phyloP scores from a whole-genome alignment of 2,113 vertebrate genomes.

The Cynoglossus semilaevis region DNA sequence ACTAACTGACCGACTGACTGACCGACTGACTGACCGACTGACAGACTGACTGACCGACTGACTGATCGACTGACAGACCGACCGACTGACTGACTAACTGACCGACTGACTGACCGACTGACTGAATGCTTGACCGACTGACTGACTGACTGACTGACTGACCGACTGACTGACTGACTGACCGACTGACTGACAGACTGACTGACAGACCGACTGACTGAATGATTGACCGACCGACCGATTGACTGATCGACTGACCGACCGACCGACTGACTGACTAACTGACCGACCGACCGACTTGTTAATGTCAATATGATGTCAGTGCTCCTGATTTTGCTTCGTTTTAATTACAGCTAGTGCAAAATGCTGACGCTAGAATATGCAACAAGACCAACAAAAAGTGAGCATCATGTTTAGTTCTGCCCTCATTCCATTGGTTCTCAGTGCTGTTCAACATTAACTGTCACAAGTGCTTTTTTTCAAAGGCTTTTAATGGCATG shows the following conservation, averaged over 20 bases:
- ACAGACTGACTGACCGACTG: slow-evolving; percentile 3
- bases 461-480: slow-evolving; percentile 60
- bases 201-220: too few species aligned
- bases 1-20: too few species aligned
- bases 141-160: too few species aligned
- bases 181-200: too few species aligned
- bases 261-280: too few species aligned
- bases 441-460: slow-evolving; percentile 57
- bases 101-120: slow-evolving; percentile 3
- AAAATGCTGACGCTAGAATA: slow-evolving; percentile 73
- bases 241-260: slow-evolving; percentile 31
- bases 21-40: slow-evolving; percentile 12
- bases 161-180: slow-evolving; percentile 26
- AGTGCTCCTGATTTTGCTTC: slow-evolving; percentile 73
- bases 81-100: slow-evolving; percentile 25
- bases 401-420: slow-evolving; percentile 75
- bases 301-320: slow-evolving; percentile 52
- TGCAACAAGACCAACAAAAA: slow-evolving; percentile 74
- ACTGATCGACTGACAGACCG: too few species aligned
- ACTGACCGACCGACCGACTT: slow-evolving; percentile 4
- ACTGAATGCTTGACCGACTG: too few species aligned
- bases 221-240: too few species aligned
- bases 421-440: slow-evolving; percentile 66
- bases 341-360: slow-evolving; percentile 74
- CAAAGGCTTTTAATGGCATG: slow-evolving; percentile 64